Base-by-base conservation (phyloP, 2,888 invertebrate genomes). In the Anodontia alba region DNA sequence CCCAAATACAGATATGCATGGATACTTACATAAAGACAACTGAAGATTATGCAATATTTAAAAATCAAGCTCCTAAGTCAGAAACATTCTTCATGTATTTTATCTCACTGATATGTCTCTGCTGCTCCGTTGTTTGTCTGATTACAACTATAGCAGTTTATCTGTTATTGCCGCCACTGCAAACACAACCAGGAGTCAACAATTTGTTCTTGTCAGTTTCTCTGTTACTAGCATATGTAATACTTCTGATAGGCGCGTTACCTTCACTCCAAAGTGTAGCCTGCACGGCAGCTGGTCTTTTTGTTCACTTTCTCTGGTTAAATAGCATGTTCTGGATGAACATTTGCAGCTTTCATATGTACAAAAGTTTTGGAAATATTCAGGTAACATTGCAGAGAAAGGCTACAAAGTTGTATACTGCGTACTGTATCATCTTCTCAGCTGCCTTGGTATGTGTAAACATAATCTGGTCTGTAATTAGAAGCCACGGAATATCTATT, bases 271-370 rank as follows among this genome's bases (percentile, higher is more conserved):
- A 42, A 20, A 51, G 77, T 15, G 7, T 20, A 2, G 31, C 51
- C 20, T 84, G 84, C 33, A 66, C 57, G 43, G 23, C 36, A 8
- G 17, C 81, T 29, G 84, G 81, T 38, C 26, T 80, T 8, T 23
- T 54, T 12, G 68, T 79, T 17, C 84, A 84, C 74, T 84, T 77
- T 17, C 69, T 72, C 31, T 84, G 77, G 79, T 46, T 84, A 15
- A 72, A 51, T n/a, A 49, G 75, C 17, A 43, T 81, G 29, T 77
- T 81, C 54, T 84, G 84, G 84, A 84, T 81, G 84, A 81, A 84
- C n/a, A 43, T 75, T 20, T 84, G 84, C 29, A 74, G 79, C 0
- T 76, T 71, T 49, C 81, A 84, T 43, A 74, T 79, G 75, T 78
- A 42, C 17, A 38, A 72, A 23, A 31, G 31, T 62, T 62, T 62